phyloP scores from a whole-genome alignment of 2,113 vertebrate species.

The Daphoenositta chrysoptera region DNA sequence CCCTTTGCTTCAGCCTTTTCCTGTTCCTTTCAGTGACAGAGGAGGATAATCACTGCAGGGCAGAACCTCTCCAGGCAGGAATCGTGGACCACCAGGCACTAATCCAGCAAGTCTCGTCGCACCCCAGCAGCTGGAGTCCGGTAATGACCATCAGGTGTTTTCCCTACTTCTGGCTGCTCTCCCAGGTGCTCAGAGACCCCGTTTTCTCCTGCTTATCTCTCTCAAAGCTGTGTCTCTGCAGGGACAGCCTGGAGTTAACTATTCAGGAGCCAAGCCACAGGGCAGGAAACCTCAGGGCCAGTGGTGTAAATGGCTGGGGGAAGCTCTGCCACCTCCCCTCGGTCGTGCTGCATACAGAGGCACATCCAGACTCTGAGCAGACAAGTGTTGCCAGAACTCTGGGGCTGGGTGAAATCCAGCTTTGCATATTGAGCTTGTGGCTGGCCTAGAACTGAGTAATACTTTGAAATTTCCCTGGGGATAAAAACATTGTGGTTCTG shows the following conservation, averaged over 20 bases:
- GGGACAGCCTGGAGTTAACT: not conserved
- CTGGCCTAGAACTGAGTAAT: not conserved
- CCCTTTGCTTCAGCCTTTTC: not conserved
- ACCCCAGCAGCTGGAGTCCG: not conserved
- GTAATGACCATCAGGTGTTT: not conserved
- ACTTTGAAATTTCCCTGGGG: not conserved
- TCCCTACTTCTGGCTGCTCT: not conserved
- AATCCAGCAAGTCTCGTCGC: not conserved
- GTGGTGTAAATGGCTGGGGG: not conserved
- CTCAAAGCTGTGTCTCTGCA: not conserved
- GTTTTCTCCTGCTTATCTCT: not conserved
- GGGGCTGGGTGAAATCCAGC: not conserved
- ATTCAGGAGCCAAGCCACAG: not conserved
- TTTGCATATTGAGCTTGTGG: not conserved
- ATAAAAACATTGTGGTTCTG: not conserved
- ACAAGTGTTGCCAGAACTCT: accelerated
- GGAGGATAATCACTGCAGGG: not conserved
- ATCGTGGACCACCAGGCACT: not conserved
- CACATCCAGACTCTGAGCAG: not conserved
- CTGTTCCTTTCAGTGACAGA: not conserved
- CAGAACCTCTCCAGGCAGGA: not conserved
- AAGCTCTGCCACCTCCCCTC: not conserved
- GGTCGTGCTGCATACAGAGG: not conserved
- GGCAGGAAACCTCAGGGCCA: not conserved
- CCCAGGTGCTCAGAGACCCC: not conserved